These are phyloP conservation scores for Latrodectus elegans DNA, from an alignment of 2,888 invertebrate species.

Conservation along the genomic window DNA sequence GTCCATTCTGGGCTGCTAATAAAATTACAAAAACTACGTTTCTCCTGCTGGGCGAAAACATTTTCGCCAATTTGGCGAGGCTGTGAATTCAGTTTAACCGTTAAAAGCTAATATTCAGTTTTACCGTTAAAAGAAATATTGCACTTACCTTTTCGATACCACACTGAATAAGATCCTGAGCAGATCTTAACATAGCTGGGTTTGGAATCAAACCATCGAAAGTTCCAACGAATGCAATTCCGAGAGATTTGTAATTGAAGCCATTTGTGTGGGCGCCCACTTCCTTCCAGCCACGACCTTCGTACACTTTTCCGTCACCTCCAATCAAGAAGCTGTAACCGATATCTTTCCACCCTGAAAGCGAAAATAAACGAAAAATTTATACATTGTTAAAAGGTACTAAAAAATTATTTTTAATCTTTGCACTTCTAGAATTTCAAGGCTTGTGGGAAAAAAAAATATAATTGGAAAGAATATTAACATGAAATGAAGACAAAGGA, in stretches of 20 bases:
- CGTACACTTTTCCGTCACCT: conserved; percentile 85
- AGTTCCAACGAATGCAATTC: conserved; percentile 73
- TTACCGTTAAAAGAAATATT: not conserved
- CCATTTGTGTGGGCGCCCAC: conserved; percentile 82
- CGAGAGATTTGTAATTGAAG: conserved; percentile 78
- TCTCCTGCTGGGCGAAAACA: too few relatives aligned
- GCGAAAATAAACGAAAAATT: not conserved
- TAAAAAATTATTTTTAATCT: too few relatives aligned
- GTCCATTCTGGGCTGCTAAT: too few relatives aligned
- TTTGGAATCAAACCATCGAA: conserved; percentile 72
- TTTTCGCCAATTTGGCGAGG: too few relatives aligned
- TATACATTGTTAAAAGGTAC: too few relatives aligned
- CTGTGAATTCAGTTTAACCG: too few relatives aligned
- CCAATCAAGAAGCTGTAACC: conserved; percentile 87
- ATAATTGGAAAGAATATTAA: too few relatives aligned
- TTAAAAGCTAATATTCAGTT: too few relatives aligned
- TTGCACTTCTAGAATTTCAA: too few relatives aligned
- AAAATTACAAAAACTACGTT: too few relatives aligned
- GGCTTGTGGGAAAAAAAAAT: too few relatives aligned
- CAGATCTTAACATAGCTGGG: conserved; percentile 70
- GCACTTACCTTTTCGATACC: conserved; percentile 71
- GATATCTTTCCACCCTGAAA: conserved; percentile 80
- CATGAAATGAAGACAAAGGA: too few relatives aligned
- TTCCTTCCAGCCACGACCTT: conserved; percentile 84
- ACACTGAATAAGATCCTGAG: conserved; percentile 72